phyloP scores from a whole-genome alignment of 2,797 vertebrate genomes.

The Psittacula echo region DNA sequence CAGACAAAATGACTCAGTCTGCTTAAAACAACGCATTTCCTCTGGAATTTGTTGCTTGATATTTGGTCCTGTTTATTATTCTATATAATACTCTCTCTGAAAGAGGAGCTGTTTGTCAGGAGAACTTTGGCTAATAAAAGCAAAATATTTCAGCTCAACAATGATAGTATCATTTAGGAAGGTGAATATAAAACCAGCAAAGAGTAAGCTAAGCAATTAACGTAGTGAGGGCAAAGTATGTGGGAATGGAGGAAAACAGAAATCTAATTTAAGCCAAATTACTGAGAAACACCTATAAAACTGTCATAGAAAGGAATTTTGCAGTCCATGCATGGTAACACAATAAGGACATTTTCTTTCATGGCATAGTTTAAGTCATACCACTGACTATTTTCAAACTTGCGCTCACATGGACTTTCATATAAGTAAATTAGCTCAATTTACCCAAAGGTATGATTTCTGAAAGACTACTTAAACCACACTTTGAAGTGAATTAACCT shows the following conservation, averaged over 20 bases:
- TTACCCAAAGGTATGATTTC: neutral
- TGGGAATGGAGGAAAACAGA: neutral
- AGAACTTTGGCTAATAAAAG: slow-evolving; percentile 11
- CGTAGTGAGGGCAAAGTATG: neutral
- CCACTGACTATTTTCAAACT: neutral
- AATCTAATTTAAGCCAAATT: neutral
- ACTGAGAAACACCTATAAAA: slow-evolving; percentile 1
- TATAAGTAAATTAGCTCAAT: neutral
- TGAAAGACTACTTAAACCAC: neutral
- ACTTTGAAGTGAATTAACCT: neutral
- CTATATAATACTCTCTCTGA: slow-evolving; percentile 15
- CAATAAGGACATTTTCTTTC: neutral
- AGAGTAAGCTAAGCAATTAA: neutral
- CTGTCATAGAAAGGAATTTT: neutral
- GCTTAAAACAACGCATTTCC: slow-evolving; percentile 42
- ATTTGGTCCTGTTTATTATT: slow-evolving; percentile 60
- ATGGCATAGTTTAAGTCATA: neutral
- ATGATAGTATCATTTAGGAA: neutral
- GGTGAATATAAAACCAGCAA: neutral
- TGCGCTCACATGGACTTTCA: neutral
- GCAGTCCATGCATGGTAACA: neutral
- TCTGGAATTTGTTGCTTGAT: slow-evolving; percentile 35
- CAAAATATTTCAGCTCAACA: slow-evolving; percentile 6
- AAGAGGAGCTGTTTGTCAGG: slow-evolving; percentile 25
- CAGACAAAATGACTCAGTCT: slow-evolving; percentile 11